Base-by-base conservation (phyloP, 2,888 invertebrate genomes). In the Drosophila seclusa region DNA sequence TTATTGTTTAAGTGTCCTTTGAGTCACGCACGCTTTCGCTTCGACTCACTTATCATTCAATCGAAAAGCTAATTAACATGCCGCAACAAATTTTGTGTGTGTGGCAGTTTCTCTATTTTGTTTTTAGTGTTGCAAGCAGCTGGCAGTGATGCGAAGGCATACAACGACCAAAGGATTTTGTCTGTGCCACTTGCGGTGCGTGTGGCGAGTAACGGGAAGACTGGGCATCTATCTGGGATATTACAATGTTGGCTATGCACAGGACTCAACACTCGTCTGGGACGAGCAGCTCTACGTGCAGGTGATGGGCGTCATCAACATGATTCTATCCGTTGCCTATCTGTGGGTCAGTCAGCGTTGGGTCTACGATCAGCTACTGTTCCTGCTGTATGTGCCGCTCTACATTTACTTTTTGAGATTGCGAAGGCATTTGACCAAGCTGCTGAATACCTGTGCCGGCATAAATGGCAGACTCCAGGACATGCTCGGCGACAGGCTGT, bases 201-300 rank as follows among this genome's bases (percentile, higher is more conserved):
- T 83, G 38, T 83, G 83, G 87, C 73, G 67, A 6, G 36, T 80
- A 3, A 62, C 70, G 1, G 68, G 60, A 0, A 61, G 52, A 16
- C 38, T 83, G 50, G 77, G 87, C 34, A 49, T 73, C 65, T 87
- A 77, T 27, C 38, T 84, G 34, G 83, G 80, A 34, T 87, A 67
- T 50, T 87, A 73, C 42, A 78, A 87, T 31, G 54, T 78, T 27
- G 75, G 76, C 52, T 82, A 68, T 21, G 24, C 70, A 34, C 36
- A 50, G 6, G 31, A 58, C 1, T 10, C 31, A 0, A 29, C 42
- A 0, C 87, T 83, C 4, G 53, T 66, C 2, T 65, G 77, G 40
- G 78, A 82, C 21, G 87, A 87, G 21, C 82, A 84, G 27, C 67
- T 83, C 0, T 83, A 75, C 6, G 80, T 80, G 24, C 87, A 87